Conservation (phyloP, 2,888 invertebrate genomes). For the Octodonta nipae region DNA sequence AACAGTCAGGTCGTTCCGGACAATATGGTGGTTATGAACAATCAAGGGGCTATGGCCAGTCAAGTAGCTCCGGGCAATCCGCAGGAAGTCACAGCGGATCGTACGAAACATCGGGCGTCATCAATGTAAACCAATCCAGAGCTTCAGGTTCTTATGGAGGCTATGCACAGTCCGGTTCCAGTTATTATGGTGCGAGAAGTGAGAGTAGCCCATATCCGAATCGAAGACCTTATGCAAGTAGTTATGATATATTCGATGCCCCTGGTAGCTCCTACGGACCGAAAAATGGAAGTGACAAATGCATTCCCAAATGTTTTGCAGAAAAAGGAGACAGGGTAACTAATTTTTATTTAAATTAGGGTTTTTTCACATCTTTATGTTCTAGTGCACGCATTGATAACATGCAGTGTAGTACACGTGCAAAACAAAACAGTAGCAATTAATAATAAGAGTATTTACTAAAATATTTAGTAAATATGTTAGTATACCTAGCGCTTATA, state of each 20-base stretch:
- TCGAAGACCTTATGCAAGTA: constrained; percentile 33
- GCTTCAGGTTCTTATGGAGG: background rate
- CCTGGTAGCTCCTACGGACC: constrained; percentile 36
- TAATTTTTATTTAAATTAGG: too few relatives aligned
- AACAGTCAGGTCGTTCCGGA: background rate
- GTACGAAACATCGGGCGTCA: background rate
- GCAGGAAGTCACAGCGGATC: background rate
- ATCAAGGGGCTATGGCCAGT: background rate
- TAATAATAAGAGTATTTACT: too few relatives aligned
- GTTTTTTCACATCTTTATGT: too few relatives aligned
- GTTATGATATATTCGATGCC: constrained; percentile 38
- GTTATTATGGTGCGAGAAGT: constrained; percentile 3
- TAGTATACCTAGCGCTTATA: too few relatives aligned
- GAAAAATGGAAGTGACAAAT: constrained; percentile 48
- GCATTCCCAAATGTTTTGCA: constrained; percentile 75
- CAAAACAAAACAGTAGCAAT: too few relatives aligned
- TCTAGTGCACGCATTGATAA: too few relatives aligned
- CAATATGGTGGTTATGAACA: background rate
- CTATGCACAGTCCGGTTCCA: background rate
- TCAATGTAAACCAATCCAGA: background rate
- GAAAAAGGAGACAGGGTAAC: constrained; percentile 73
- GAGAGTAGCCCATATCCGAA: constrained; percentile 26
- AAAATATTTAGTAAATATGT: too few relatives aligned
- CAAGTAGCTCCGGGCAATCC: background rate
- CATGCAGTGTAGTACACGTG: too few relatives aligned